Evolutionary conservation across 2,888 invertebrate genomes (phyloP), one percentile per base, ranked within the genome.

Genomic region (Ectemnius continuus): DNA sequence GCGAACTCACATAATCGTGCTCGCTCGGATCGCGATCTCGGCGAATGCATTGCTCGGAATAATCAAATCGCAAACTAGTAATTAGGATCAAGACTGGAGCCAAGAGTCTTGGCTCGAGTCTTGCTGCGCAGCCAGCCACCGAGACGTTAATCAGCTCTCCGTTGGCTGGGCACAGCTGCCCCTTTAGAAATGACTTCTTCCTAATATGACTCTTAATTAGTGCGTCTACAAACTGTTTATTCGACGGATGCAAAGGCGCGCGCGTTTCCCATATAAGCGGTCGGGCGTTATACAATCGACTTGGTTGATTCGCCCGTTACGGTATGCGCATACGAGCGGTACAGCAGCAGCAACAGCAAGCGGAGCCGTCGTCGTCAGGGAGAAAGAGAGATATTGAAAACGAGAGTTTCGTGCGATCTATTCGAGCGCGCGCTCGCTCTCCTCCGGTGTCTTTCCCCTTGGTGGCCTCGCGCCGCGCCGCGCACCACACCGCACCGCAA

Each of bases 341-440:
- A 69, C 59, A 61, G 64, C 23, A 52, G 16, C 16, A 52, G 64
- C 59, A 61, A 61, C 23, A 52, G 16, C 16, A 52, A 52, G 52
- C 16, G 14, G 36, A 36, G 36, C 36, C 36, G 36, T 36, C 36
- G 36, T 36, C 36, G 36, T 8, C 36, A 52, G 14, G 16, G 52
- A 52, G 52, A 52, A 16, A 52, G 52, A 52, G 52, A 14, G 14
- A 52, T 76, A 81, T 84, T 78, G 84, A 84, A 83, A 84, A 83
- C 74, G 82, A 84, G 81, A 84, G 84, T 81, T 69, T 66, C 70
- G 61, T 75, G 75, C 76, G 67, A 66, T 76, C 59, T 60, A 18
- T 52, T 58, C 36, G 57, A 23, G 23, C 61, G 66, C 66, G 64
- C 56, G 60, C 67, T 56, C 68, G 65, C 16, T 48, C 28, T 61